Evolutionary conservation across 2,113 vertebrate genomes (phyloP).

Genomic region (Neogale vison): DNA sequence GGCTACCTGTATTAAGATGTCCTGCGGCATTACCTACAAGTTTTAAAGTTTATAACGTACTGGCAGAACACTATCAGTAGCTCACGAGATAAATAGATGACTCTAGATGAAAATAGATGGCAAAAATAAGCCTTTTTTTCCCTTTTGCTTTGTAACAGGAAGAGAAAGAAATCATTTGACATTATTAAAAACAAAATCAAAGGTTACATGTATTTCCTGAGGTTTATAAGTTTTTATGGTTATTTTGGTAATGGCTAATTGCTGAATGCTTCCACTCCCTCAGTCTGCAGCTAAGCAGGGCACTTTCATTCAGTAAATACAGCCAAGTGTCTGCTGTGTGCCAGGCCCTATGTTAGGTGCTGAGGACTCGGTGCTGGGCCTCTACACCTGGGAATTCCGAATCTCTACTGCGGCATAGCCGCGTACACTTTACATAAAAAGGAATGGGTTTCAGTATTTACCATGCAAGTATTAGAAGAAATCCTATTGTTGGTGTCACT

Average conservation of each 20-base stretch:
- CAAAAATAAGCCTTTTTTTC: background rate
- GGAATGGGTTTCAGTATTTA: background rate
- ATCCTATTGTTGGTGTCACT: background rate
- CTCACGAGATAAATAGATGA: background rate
- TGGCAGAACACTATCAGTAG: background rate
- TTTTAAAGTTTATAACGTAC: background rate
- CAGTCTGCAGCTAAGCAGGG: background rate
- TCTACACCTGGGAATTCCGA: background rate
- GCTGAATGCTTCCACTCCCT: background rate
- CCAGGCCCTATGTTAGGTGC: background rate
- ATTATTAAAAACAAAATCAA: background rate
- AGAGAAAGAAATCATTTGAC: background rate
- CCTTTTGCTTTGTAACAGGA: background rate
- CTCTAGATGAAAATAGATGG: background rate
- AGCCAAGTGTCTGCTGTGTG: background rate
- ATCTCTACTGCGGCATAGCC: background rate
- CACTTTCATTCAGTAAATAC: background rate
- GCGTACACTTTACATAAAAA: background rate
- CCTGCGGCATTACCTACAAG: background rate
- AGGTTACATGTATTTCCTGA: background rate
- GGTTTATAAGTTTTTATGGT: background rate
- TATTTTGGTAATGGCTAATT: background rate
- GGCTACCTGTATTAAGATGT: background rate
- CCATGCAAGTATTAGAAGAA: background rate
- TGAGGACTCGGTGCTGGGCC: accelerated